Percentiles rank a stretch among this genome's conserved stretches.
Conservation (phyloP, 2,888 invertebrate species). For the Cactoblastis cactorum region DNA sequence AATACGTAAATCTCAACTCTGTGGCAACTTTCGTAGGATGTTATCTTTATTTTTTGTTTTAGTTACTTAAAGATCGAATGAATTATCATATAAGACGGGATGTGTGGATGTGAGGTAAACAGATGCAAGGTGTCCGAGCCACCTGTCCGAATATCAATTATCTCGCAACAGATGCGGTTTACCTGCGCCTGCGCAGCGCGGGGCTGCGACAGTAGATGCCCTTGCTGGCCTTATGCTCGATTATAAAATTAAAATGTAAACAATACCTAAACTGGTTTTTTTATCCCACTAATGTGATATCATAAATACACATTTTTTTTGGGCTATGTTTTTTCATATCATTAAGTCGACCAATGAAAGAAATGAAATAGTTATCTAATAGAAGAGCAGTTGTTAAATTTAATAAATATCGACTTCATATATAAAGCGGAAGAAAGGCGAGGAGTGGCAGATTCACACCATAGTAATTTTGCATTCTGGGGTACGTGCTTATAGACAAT, state of each 20-base stretch:
- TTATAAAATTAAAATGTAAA: constrained; percentile 32
- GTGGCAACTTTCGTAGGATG: neutral
- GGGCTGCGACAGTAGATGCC: constrained; percentile 27
- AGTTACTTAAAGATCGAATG: neutral
- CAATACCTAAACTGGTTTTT: constrained; percentile 35
- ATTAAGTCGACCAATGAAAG: too few species aligned
- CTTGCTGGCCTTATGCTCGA: constrained; percentile 26
- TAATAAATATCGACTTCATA: too few species aligned
- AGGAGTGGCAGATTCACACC: too few species aligned
- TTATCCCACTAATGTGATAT: too few species aligned
- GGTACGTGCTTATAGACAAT: too few species aligned
- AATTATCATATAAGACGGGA: constrained; percentile 2
- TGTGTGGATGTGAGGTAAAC: constrained; percentile 36
- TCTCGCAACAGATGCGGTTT: constrained; percentile 71
- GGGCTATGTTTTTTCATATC: too few species aligned
- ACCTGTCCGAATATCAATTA: constrained; percentile 68
- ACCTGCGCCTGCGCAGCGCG: constrained; percentile 49
- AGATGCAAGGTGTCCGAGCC: constrained; percentile 69
- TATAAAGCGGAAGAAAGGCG: too few species aligned
- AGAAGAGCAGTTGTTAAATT: too few species aligned
- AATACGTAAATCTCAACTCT: constrained; percentile 21
- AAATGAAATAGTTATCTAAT: too few species aligned
- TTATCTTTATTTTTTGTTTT: neutral
- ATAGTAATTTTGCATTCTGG: too few species aligned
- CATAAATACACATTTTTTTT: too few species aligned